Conservation (phyloP, 2,888 invertebrate species). For the Sesia apiformis region DNA sequence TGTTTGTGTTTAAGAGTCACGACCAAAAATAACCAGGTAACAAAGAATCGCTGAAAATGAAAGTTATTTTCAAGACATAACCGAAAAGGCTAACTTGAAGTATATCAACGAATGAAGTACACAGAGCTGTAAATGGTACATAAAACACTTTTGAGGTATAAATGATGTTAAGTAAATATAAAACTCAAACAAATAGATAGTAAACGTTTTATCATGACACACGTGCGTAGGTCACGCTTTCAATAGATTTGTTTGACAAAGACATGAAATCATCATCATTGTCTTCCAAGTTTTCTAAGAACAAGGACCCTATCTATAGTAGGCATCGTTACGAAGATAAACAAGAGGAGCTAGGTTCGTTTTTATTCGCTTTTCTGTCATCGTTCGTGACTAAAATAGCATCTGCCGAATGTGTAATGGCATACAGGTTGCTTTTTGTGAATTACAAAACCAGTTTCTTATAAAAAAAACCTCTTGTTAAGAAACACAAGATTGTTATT, state of each 20-base stretch:
- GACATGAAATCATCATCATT: conserved; percentile 1
- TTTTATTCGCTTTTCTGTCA: conserved; percentile 19
- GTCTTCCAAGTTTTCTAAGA: conserved; percentile 8
- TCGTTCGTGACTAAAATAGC: conserved; percentile 29
- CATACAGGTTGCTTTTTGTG: conserved; percentile 18
- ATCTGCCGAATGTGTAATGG: conserved; percentile 23
- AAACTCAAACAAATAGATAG: conserved; percentile 32
- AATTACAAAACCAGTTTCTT: conserved; percentile 30
- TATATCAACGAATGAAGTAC: no score
- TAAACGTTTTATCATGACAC: conserved; percentile 42
- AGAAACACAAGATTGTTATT: conserved; percentile 15
- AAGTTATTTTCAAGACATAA: no score
- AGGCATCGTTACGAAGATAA: conserved; percentile 6
- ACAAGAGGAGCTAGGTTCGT: conserved; percentile 21
- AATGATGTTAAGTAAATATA: conserved; percentile 36
- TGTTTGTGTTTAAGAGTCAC: conserved; percentile 19
- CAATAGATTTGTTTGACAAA: conserved; percentile 24
- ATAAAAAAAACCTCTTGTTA: conserved; percentile 24
- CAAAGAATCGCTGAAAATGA: no score
- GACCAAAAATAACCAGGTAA: conserved; percentile 18
- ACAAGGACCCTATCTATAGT: conserved; percentile 13
- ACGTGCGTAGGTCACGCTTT: conserved; percentile 44
- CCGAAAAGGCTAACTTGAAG: no score
- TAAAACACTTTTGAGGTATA: background rate
- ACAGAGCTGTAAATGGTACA: no score